Conservation (phyloP, 2,797 vertebrate species). For the Borostomias antarcticus region DNA sequence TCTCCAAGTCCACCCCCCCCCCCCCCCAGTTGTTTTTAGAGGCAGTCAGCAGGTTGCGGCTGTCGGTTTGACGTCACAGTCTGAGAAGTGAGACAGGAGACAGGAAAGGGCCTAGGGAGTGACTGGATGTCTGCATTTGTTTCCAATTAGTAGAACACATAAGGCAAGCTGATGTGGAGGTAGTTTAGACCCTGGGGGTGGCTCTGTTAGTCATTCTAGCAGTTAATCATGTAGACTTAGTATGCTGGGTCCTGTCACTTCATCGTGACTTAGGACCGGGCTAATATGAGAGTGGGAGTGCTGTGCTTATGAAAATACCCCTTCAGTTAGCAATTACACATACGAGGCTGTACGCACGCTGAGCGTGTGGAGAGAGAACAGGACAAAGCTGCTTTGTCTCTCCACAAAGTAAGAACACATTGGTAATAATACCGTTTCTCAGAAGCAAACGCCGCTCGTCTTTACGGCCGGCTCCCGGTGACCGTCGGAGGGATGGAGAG, state of each 20-base stretch:
- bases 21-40: not conserved
- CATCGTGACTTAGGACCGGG: not conserved
- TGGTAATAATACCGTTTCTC: too few species aligned
- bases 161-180: not conserved
- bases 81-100: not conserved
- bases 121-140: conserved; percentile 31
- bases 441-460: too few species aligned
- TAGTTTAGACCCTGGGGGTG: not conserved
- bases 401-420: too few species aligned
- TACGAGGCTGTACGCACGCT: not conserved
- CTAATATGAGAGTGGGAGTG: not conserved
- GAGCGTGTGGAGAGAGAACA: not conserved
- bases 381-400: conserved; percentile 35
- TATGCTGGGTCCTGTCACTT: not conserved
- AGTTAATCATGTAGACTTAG: not conserved
- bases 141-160: conserved; percentile 39
- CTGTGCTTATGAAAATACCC: too few species aligned
- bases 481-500: too few species aligned
- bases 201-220: not conserved
- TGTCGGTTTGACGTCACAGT: conserved; percentile 17
- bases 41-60: conserved; percentile 3
- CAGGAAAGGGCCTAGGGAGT: not conserved
- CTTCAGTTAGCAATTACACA: too few species aligned
- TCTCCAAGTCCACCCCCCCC: not conserved
- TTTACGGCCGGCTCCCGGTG: too few species aligned